Evolutionary conservation across 2,113 vertebrate genomes (phyloP).

Genomic region (Rhynchomys soricoides): DNA sequence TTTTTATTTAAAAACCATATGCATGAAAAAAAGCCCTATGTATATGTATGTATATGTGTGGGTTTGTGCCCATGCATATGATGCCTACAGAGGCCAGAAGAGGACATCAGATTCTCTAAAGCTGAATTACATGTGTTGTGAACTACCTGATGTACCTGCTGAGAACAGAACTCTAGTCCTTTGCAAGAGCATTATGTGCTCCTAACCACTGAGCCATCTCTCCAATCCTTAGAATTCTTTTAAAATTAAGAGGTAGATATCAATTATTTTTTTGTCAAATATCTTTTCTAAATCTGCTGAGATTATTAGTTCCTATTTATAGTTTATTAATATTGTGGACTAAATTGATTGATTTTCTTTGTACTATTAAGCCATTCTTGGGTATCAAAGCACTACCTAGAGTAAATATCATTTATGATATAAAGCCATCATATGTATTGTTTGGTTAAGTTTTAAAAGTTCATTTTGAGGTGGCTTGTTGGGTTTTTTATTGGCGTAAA

Average conservation of each 20-base stretch:
- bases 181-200: background rate
- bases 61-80: background rate
- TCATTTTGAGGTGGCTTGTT: background rate
- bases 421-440: background rate
- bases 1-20: background rate
- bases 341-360: background rate
- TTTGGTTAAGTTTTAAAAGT: background rate
- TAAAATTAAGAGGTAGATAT: background rate
- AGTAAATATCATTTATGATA: background rate
- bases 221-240: background rate
- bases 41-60: background rate
- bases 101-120: background rate
- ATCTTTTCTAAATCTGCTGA: background rate
- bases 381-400: background rate
- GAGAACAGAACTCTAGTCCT: background rate
- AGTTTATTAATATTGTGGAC: background rate
- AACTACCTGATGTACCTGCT: background rate
- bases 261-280: background rate
- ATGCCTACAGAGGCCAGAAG: background rate
- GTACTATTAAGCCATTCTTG: background rate
- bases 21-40: background rate
- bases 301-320: background rate
- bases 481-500: background rate
- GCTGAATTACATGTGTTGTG: background rate
- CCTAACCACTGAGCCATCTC: background rate